A percentile compares a stretch with the other conserved stretches of the same genome.
Conservation (phyloP, 2,888 invertebrate genomes). For the Thalpophila matura region DNA sequence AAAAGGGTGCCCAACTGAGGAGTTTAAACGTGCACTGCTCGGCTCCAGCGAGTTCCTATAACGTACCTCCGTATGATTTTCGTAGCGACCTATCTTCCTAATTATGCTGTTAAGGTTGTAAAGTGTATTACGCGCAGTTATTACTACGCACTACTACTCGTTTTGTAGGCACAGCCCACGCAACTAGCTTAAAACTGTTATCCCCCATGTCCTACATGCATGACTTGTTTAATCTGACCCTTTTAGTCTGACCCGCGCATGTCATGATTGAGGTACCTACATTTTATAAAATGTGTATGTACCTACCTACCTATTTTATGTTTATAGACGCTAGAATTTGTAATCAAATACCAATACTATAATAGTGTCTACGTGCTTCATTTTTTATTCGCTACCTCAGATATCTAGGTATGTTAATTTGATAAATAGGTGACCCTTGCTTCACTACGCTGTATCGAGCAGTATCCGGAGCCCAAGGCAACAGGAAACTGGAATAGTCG, state of each 20-base stretch:
- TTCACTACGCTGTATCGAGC: slow-evolving; percentile 43
- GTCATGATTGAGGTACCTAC: slow-evolving; percentile 26
- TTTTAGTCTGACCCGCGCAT: slow-evolving; percentile 25
- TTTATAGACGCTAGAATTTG: slow-evolving; percentile 3
- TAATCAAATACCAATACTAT: too few relatives aligned
- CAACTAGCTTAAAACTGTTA: slow-evolving; percentile 18
- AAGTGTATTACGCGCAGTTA: slow-evolving; percentile 35
- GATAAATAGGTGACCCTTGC: slow-evolving; percentile 41
- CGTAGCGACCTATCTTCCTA: slow-evolving; percentile 31
- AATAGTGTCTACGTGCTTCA: too few relatives aligned
- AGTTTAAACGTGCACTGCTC: slow-evolving; percentile 37
- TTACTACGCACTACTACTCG: slow-evolving; percentile 21
- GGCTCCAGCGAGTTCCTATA: slow-evolving; percentile 32
- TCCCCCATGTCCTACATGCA: slow-evolving; percentile 20
- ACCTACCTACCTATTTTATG: too few relatives aligned
- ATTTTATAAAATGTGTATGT: slow-evolving; percentile 11
- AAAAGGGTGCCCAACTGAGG: slow-evolving; percentile 42
- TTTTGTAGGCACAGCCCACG: slow-evolving; percentile 19
- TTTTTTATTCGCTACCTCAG: slow-evolving; percentile 30
- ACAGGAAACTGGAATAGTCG: slow-evolving; percentile 59
- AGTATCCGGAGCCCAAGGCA: slow-evolving; percentile 49
- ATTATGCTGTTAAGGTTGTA: slow-evolving; percentile 39
- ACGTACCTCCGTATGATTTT: slow-evolving; percentile 52
- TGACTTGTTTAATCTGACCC: slow-evolving; percentile 38
- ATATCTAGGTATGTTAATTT: slow-evolving; percentile 54